Conservation (phyloP, 2,113 vertebrate species). For the Deroptyus accipitrinus region DNA sequence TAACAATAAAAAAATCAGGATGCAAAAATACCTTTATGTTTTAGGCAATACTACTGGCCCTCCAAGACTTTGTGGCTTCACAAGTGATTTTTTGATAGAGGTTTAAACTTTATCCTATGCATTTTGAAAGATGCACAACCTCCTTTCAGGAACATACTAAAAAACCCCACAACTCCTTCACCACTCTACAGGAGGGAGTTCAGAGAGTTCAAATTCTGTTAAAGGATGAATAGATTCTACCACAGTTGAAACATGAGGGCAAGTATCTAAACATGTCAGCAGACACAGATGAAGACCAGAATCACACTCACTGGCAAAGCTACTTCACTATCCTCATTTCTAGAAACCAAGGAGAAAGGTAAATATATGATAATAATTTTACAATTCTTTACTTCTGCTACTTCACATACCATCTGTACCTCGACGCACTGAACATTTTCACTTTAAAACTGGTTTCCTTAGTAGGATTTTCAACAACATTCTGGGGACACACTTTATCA, state of each 20-base stretch:
- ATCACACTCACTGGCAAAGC: neutral
- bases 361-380: neutral
- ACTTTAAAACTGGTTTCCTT: neutral
- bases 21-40: neutral
- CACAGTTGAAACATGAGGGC: neutral
- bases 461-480: neutral
- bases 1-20: neutral
- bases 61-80: neutral
- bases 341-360: neutral
- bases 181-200: neutral
- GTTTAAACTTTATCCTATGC: neutral
- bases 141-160: neutral
- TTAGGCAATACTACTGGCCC: neutral
- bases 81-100: neutral
- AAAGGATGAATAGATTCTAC: neutral
- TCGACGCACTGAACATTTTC: neutral
- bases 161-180: neutral
- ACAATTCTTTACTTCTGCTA: neutral
- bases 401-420: neutral
- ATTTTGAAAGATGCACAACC: neutral
- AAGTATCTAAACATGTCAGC: neutral
- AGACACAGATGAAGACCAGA: neutral
- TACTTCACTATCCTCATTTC: neutral
- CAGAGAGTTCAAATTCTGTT: neutral
- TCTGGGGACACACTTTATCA: neutral